Base-by-base conservation (phyloP, 2,888 invertebrate genomes). In the Synergus itoensis region DNA sequence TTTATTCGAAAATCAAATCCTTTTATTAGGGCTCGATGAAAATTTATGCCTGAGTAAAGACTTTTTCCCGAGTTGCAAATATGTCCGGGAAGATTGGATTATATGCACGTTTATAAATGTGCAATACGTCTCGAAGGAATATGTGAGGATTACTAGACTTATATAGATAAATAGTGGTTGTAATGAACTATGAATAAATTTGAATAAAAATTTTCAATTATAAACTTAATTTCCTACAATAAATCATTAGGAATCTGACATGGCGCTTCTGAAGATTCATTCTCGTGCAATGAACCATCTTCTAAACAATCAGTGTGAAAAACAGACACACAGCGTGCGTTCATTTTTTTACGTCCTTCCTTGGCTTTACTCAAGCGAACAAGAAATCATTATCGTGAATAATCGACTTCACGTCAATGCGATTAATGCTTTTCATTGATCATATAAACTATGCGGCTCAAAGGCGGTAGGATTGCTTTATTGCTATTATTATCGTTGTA, bases 341-440 rank as follows among this genome's bases (percentile, higher is more conserved):
- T 69, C 16, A 48, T 69, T 69, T 69, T 69, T 69, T 69, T 8
- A 16, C 28, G 45, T 69, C 36, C 53, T 73, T 73, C 53, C 21
- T 45, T 67, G 7, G 48, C 73, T 53, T 73, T 48, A 73, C 73
- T 73, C 73, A 73, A 73, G 36, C 73, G 73, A 73, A 73, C 53
- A 73, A 73, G 73, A 73, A 73, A 73, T 57, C 53, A 73, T 73
- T 73, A 73, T 73, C 73, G 28, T 73, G 73, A 73, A 73, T 80
- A 82, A 82, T 82, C 79, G 80, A 82, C 77, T 79, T 67, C 77
- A 65, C 76, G 76, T 82, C 78, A 77, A 80, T 77, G 77, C 76
- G 76, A 77, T 77, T 82, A 78, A 78, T 75, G 78, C 73, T 73
- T 73, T 73, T 73, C 73, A 73, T 73, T 73, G 73, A 73, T 73